Base-by-base conservation (phyloP, 2,888 invertebrate genomes). In the Capitulum mitella region DNA sequence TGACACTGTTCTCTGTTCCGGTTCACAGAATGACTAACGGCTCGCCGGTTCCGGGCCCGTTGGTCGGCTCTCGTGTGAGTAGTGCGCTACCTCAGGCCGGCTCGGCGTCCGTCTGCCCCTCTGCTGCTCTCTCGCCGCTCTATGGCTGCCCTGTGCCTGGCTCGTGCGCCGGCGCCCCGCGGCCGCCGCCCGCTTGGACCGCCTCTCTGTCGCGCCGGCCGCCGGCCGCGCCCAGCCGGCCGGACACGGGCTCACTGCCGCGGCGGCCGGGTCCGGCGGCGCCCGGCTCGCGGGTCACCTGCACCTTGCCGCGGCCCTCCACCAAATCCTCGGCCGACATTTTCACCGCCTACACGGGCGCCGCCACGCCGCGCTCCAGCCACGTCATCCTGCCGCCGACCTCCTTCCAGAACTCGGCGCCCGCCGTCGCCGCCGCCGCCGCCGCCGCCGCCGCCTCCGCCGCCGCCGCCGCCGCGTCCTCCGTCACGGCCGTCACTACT, bases 291-390 rank as follows among this genome's bases (percentile, higher is more conserved):
- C 70, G 70, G 26, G 37, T 22, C 37, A 70, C 26, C 26, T 70
- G 37, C 22, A 70, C 70, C 22, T 40, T 70, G 5, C 70, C 70
- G 6, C 37, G 70, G 10, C 70, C 70, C 5, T 40, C 70, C 40
- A 70, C 70, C 40, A 70, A 70, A 26, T 70, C 70, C 70, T 70
- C 70, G 22, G 70, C 70, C 6, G 70, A 70, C 26, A 70, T 70
- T 22, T 37, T 70, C 70, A 26, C 37, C 26, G 70, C 70, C 26
- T 70, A 70, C 37, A 70, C 70, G 26, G 70, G 70, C 8, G 37
- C 70, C 3, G 26, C 40, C 22, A 22, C 70, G 40, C 40, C 37
- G 70, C 70, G 70, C 3, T 40, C 70, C 70, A 70, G 40, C 12
- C 70, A 70, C 40, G 70, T 70, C 37, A 70, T 70, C 37, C 70